Evolutionary conservation across 2,113 vertebrate genomes (phyloP), one percentile per base, ranked within the genome.

Genomic region (Phyllostomus discolor): DNA sequence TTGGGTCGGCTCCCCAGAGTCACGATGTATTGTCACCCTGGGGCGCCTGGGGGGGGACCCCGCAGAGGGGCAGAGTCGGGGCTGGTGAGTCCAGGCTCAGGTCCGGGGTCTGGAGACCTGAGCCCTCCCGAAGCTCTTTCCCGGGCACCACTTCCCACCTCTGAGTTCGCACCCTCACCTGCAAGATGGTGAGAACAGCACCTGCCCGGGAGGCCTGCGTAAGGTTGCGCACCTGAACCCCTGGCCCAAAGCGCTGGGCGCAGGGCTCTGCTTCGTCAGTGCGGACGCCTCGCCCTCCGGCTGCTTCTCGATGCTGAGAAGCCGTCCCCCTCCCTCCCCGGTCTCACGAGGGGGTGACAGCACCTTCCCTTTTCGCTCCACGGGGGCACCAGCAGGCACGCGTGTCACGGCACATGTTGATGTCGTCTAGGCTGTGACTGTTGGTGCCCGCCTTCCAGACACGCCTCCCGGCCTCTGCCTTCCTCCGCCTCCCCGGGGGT

Each of bases 361-460:
- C 10, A 5, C 12, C 41, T 72, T 67, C 7, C 62, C n/a, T 50
- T 70, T 76, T 11, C 6, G 5, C n/a, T 14, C 79, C 22, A 2
- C 73, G 24, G 16, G 73, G 43, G 28, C 2, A 4, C 43, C 24
- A 19, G 35, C 52, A 22, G n/a, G 28, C 69, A 35, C n/a, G 2
- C 2, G 57, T 9, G 33, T 31, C 64, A 9, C 35, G 1, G 17
- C 3, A 15, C 20, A 50, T 16, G 0, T 26, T 7, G 9, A 20
- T 19, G 41, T 16, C 46, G 0, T 1, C 48, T 0, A 0, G 10
- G 43, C 5, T 14, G 0, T 14, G 50, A 43, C 46, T 26, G 4
- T 22, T 4, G n/a, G 43, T 14, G 43, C 46, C 5, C 1, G 14
- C 48, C 48, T 14, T 8, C 4, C 52, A 6, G 5, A 3, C 57